A percentile compares a stretch with the other conserved stretches of the same genome.
Conservation (phyloP, 2,797 vertebrate species). For the Sebastes hopkinsi region DNA sequence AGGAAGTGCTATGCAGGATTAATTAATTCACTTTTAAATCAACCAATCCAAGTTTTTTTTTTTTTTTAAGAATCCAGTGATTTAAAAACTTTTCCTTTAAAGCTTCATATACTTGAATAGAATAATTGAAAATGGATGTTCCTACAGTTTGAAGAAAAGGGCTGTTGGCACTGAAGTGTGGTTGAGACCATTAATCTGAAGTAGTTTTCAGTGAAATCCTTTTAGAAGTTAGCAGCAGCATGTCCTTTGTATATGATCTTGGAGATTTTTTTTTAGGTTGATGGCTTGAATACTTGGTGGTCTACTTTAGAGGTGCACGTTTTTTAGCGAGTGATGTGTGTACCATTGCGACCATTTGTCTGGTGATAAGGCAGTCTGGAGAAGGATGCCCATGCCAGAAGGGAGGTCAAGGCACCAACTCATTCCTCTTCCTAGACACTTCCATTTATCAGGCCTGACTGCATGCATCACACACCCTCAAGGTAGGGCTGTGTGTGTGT, state of each 20-base stretch:
- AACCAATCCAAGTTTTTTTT: not conserved
- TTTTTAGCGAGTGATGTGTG: constrained; percentile 67
- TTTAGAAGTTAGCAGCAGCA: constrained; percentile 11
- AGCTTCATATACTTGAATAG: not conserved
- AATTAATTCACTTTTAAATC: not conserved
- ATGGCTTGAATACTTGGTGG: constrained; percentile 43
- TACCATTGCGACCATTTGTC: constrained; percentile 70
- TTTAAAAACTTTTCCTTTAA: not conserved
- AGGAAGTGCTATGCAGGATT: not conserved
- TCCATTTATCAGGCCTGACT: constrained; percentile 76
- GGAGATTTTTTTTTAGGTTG: constrained; percentile 16
- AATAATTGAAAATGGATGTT: constrained; percentile 10
- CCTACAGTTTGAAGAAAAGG: constrained; percentile 1
- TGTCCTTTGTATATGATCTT: constrained; percentile 39
- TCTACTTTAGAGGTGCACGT: constrained; percentile 27
- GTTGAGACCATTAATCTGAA: constrained; percentile 5
- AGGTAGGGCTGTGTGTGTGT: constrained; percentile 43
- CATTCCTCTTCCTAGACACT: constrained; percentile 76
- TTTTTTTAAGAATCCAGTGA: not conserved
- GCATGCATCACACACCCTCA: constrained; percentile 69
- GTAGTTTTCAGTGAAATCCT: constrained; percentile 7
- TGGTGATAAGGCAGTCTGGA: constrained; percentile 74
- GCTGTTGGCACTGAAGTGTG: not conserved
- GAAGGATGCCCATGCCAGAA: constrained; percentile 78
- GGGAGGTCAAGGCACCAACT: constrained; percentile 78